Base-by-base conservation (phyloP, 2,888 invertebrate genomes). In the Volucella bombylans region DNA sequence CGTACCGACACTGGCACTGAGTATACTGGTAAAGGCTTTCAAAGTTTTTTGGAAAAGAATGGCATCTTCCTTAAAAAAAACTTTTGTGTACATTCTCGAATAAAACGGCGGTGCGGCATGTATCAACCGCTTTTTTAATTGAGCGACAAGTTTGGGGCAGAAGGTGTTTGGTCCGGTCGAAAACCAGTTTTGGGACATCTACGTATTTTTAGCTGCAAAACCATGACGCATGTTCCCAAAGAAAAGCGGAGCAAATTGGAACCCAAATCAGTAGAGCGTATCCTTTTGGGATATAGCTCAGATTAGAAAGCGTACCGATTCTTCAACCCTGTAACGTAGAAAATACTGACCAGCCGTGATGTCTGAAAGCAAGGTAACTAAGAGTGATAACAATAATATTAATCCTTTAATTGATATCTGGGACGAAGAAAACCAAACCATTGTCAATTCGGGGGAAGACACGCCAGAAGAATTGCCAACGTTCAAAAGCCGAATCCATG, bases 171-270 rank as follows among this genome's bases (percentile, higher is more conserved):
- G 54, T 14, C 11, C 18, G 23, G 54, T 11, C n/a, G 4, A 12
- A 54, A 31, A 10, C 54, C 23, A 54, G 31, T 23, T 18, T 12
- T 54, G 1, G 11, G 54, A 8, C n/a, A 54, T 18, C 54, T 54
- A 12, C 54, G 23, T 23, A 23, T 54, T 54, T 54, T 54, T 54
- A 9, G 54, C 8, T 54, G 54, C 54, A 31, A 6, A n/a, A 23
- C 54, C 11, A 54, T 54, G 54, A 1, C 54, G 23, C 10, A 54
- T 54, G 11, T 54, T 23, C 54, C 23, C 9, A 54, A 54, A 11
- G 23, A 54, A 15, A 54, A 54, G 1, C 9, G 31, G 11, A 15
- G 11, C 1, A 54, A 54, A 54, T n/a, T 15, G 54, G 54, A 54
- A 9, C 14, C 50, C 14, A 50, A 50, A 2, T 14, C 14, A 9